Conservation (phyloP, 2,797 vertebrate species). For the Mycteria americana region DNA sequence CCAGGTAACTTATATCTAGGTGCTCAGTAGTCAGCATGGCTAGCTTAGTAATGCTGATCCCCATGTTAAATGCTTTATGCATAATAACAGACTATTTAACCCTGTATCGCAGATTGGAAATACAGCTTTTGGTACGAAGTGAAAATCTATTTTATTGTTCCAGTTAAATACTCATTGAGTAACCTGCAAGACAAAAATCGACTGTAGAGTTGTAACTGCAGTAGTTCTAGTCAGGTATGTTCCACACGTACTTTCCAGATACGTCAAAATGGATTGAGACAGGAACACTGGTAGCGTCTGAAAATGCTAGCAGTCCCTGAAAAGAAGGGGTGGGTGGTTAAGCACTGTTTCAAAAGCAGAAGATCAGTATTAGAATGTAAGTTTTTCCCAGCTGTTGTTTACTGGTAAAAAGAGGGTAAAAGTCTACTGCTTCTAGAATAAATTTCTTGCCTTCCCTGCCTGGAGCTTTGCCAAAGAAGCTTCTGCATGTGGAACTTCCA, state of each 20-base stretch:
- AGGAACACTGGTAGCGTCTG: constrained; percentile 80
- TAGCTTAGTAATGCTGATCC: neutral
- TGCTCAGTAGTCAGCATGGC: neutral
- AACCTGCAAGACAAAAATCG: neutral
- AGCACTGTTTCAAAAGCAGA: neutral
- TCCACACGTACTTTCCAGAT: constrained; percentile 83
- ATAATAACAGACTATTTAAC: neutral
- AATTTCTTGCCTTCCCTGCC: neutral
- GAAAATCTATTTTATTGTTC: neutral
- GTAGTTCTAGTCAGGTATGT: neutral
- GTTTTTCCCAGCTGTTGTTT: neutral
- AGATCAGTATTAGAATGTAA: fast-evolving
- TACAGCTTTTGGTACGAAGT: neutral
- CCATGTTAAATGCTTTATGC: neutral
- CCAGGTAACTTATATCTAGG: neutral
- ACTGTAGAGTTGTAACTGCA: neutral
- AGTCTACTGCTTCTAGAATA: neutral
- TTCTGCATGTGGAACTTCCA: neutral
- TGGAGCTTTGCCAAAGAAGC: neutral
- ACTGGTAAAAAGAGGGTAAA: neutral
- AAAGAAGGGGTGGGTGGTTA: neutral
- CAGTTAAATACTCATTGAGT: neutral
- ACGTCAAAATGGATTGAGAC: constrained; percentile 82
- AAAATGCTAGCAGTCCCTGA: constrained; percentile 88
- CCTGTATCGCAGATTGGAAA: neutral